phyloP scores from a whole-genome alignment of 2,888 invertebrate species.

The Chymomyza caudatula region DNA sequence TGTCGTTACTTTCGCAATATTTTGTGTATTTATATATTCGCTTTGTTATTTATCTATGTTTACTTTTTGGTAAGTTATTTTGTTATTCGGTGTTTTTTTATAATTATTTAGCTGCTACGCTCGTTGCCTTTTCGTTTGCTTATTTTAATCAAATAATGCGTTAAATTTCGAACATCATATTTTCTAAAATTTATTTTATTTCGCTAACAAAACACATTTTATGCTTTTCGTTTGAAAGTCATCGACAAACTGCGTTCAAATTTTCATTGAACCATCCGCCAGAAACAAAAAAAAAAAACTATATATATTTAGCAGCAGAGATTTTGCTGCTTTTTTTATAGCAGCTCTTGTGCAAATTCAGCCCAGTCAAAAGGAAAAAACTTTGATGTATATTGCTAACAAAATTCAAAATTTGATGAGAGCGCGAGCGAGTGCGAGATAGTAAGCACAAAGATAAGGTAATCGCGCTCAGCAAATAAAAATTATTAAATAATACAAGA shows the following conservation, averaged over 20 bases:
- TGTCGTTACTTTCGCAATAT: conserved; percentile 27
- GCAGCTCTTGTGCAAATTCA: conserved; percentile 48
- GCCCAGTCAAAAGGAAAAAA: conserved; percentile 28
- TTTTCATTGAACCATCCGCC: conserved; percentile 43
- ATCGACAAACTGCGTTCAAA: conserved; percentile 71
- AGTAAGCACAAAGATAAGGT: conserved; percentile 23
- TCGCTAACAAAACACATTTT: conserved; percentile 41
- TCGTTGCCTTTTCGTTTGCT: conserved; percentile 16
- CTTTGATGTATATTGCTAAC: conserved; percentile 37
- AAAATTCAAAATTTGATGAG: conserved; percentile 27
- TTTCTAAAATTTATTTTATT: conserved; percentile 17
- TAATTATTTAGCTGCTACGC: not conserved
- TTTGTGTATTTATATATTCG: conserved; percentile 13
- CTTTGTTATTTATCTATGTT: not conserved
- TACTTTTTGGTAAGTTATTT: conserved; percentile 5
- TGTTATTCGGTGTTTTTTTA: conserved; percentile 6
- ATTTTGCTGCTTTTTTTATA: conserved; percentile 54
- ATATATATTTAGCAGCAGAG: conserved; percentile 42
- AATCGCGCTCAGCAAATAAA: conserved; percentile 51
- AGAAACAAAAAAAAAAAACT: conserved; percentile 36
- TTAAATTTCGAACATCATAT: conserved; percentile 5
- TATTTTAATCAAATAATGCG: conserved; percentile 21
- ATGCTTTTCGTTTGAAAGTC: conserved; percentile 73
- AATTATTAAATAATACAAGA: conserved; percentile 29
- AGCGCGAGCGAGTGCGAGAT: conserved; percentile 31